Evolutionary conservation across 1,140 invertebrate genomes (phyloP).

Genomic region (Cyrtorhinus lividipennis): DNA sequence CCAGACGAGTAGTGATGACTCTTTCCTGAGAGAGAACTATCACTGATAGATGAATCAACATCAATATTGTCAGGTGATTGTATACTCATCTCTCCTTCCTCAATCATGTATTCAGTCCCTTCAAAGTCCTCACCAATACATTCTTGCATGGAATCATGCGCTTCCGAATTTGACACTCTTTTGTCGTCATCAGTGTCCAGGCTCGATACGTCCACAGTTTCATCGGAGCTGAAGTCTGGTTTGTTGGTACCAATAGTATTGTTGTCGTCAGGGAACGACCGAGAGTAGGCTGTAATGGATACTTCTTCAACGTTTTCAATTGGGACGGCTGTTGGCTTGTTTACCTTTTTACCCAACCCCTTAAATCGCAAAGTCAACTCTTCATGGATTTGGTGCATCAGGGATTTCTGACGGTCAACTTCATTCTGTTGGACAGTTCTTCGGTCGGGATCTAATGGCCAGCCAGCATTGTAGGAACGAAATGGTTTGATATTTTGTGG

Average conservation of each 20-base stretch:
- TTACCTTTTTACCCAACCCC: not conserved
- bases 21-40: no score
- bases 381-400: not conserved
- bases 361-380: not conserved
- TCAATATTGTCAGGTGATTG: no score
- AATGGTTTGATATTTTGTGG: no score
- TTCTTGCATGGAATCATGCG: not conserved
- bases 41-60: no score
- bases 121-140: constrained; percentile 4
- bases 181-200: not conserved
- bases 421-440: no score
- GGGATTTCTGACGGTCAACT: not conserved
- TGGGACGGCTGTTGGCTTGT: not conserved
- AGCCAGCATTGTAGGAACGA: no score
- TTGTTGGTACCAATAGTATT: not conserved
- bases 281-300: not conserved
- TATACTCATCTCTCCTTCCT: no score
- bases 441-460: no score
- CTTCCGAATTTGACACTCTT: not conserved
- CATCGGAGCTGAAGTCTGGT: constrained; percentile 4
- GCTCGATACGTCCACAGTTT: not conserved
- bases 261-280: not conserved
- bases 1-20: no score
- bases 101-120: not conserved
- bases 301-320: constrained; percentile 6